Evolutionary conservation across 2,888 invertebrate species (phyloP), one percentile per base, ranked within the genome.

Genomic region (Odontomyia ornata): DNA sequence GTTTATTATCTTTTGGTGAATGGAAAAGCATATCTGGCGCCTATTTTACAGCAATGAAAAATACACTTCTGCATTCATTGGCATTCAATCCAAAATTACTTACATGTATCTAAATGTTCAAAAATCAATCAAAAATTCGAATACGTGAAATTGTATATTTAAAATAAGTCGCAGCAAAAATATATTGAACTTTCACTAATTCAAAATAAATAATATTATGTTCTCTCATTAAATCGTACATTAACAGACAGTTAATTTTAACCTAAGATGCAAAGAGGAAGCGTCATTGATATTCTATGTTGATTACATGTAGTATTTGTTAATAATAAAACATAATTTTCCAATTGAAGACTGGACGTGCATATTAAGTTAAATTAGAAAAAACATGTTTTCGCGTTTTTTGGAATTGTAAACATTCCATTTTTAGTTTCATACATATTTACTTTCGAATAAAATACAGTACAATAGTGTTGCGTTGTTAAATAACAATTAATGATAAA

Each of bases 111-210:
- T n/a, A n/a, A n/a, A n/a, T n/a, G n/a, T n/a, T 36, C 36, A 36
- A 36, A 36, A 36, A 36, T 9, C 36, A 36, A 36, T 36, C 36
- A 36, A 36, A n/a, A 36, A 36, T 36, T 3, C 36, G 9, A 3
- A 36, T 36, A 36, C 36, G 52, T 30, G 3, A 65, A 65, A 69
- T 43, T 47, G 27, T 69, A 46, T 69, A 47, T 69, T 69, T 65
- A 23, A 47, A 47, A 69, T 69, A 47, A 69, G 21, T 69, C 69
- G 69, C 69, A 69, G 47, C 69, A 69, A 69, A 69, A 69, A 69
- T 69, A 69, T 69, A 47, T 69, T 69, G 9, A 47, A 46, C 23
- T 47, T 47, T n/a, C 3, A 18, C 18, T 21, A 21, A 30, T 4
- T 69, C 25, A 46, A 69, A 47, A 47, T 25, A 47, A 69, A 47